Conservation (phyloP, 1,140 invertebrate genomes). For the Nautilus pompilius region DNA sequence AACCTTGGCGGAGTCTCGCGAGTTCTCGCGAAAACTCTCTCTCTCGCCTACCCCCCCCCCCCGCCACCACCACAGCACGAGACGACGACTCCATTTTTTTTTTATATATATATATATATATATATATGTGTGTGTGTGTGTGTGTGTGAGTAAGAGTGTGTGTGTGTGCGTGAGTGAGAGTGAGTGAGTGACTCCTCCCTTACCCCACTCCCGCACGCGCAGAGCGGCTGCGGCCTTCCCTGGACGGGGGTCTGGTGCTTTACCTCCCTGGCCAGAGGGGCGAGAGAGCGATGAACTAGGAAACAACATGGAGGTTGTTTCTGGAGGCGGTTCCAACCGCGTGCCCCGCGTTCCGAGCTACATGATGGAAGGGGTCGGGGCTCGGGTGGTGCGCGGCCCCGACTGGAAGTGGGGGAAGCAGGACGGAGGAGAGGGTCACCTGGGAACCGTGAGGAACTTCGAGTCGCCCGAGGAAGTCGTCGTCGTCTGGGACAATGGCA, state of each 20-base stretch:
- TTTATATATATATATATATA: not conserved
- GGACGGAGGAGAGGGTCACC: conserved; percentile 96
- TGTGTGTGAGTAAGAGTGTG: not conserved
- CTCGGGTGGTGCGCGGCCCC: conserved; percentile 88
- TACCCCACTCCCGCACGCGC: too few species aligned
- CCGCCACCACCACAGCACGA: too few species aligned
- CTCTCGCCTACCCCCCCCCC: too few species aligned
- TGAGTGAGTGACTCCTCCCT: too few species aligned
- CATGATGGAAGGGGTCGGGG: conserved; percentile 92
- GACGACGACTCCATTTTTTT: too few species aligned
- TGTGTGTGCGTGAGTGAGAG: not conserved
- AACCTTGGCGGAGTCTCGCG: too few species aligned
- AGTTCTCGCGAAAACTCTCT: too few species aligned
- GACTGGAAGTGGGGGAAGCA: conserved; percentile 99
- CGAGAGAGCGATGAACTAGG: not conserved
- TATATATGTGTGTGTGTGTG: not conserved
- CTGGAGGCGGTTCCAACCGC: conserved; percentile 18
- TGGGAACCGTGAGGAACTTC: conserved; percentile 96
- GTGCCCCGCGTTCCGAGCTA: conserved; percentile 60
- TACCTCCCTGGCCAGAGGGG: too few species aligned
- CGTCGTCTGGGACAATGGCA: conserved; percentile 98
- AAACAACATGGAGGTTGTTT: conserved; percentile 5
- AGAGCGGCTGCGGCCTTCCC: too few species aligned
- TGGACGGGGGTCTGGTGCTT: too few species aligned
- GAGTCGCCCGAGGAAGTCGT: conserved; percentile 97